Evolutionary conservation across 2,888 invertebrate species (phyloP), one percentile per base, ranked within the genome.

Genomic region (Oxyteleia sp.): DNA sequence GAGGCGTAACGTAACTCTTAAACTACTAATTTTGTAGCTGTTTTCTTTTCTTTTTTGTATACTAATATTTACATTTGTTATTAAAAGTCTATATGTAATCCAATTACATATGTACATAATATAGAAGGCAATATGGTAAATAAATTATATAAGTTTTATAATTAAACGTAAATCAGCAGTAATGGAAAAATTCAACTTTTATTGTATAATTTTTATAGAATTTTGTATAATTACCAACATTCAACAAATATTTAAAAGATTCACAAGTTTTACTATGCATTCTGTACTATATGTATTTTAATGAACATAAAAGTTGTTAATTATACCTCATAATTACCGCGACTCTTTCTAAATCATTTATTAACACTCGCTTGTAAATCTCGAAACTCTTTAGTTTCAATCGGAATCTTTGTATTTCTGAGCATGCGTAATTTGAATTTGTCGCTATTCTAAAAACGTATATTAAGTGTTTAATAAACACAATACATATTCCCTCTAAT

Each of bases 1-100:
- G 38, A 66, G 72, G 79, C 72, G 79, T 80, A 32, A 23, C 59
- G 47, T 72, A 49, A 57, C 49, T 66, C 29, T 64, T 38, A 38
- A 55, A 63, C 55, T 43, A 23, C 64, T 64, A 63, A 69, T 69
- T 63, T 59, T 18, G 10, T 43, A 3, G 8, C 13, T 26, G 43
- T 64, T 18, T 49, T 16, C 16, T 45, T 29, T 5, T 63, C 49
- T 13, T 49, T 55, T 20, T 55, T 53, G 1, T 32, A 32, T 8
- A 32, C 11, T 53, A 20, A 5, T 20, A 47, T 47, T 18, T 23
- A 45, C 45, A 47, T 47, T 15, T 11, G 20, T 47, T 20, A 20
- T 23, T 47, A 23, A n/a, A 10, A n/a, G 20, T 47, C 11, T 23
- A 18, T 20, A 47, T 8, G 8, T 47, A 23, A 47, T 47, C 11